Evolutionary conservation across 2,797 vertebrate species (phyloP), one percentile per base, ranked within the genome.

Genomic region (Coregonus suidteri): DNA sequence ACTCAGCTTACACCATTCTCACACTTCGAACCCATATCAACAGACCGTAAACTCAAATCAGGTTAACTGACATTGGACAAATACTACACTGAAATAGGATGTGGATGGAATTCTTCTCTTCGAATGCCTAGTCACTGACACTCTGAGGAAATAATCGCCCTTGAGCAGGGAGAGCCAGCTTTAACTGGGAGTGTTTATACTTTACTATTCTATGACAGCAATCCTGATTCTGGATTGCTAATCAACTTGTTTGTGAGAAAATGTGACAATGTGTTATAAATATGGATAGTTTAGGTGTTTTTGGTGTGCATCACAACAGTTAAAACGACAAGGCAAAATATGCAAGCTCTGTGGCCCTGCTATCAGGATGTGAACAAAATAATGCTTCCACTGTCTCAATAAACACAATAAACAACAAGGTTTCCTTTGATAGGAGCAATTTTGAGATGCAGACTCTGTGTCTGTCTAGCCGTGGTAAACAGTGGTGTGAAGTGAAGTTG

Each of bases 71-170:
- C 16, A 15, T 15, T 15, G 51, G 25, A 31, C 25, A 25, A 59
- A 20, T 56, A 15, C n/a, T 37, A 18, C 30, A 62, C 11, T 53
- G 47, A 67, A 78, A 80, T 4, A 0, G 15, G 76, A 83, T 72
- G 71, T 34, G 1, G 14, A 34, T 37, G 62, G 54, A 11, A 73
- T 73, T 75, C 30, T 62, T 37, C n/a, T 41, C 64, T 34, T 34
- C 31, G 31, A 3, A 65, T 9, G 51, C 66, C 1, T 47, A 47
- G n/a, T 62, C 59, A 20, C n/a, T 20, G 20, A n/a, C 59, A 20
- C 20, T 64, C 20, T 62, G 20, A 62, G 59, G 3, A 62, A 62
- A 25, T 62, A 20, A 62, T 9, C 9, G 4, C 59, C 9, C n/a
- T 13, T 15, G 51, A 75, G 66, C 65, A 67, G 64, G 25, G 53